Base-by-base conservation (phyloP, 2,113 vertebrate species). In the Ammodytes marinus region DNA sequence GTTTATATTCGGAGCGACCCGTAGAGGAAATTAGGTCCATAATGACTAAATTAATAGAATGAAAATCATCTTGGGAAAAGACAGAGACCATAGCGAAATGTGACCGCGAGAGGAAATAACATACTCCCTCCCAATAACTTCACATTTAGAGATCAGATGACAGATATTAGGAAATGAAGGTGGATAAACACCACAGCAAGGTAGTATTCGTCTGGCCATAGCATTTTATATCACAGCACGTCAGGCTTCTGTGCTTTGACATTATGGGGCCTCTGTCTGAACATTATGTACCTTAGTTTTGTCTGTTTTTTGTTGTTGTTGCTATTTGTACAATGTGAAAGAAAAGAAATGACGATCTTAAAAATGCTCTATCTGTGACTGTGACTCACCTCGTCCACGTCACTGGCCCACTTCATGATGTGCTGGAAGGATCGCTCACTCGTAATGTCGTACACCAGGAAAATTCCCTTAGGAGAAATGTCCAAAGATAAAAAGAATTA, bases 321-420 rank as follows among this genome's bases (percentile, higher is more conserved):
- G 27, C 27, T 27, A 27, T 79, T 60, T 82, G 19, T 10, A 42
- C 17, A 68, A 59, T 8, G 8, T 0, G 12, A 9, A 1, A 3
- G 3, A 35, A 35, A 61, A 42, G 37, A 57, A 64, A 39, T n/a
- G 43, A 46, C 52, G 61, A 64, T 82, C 27, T n/a, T 40, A 81
- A 71, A 71, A 27, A 80, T 54, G 70, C 74, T 27, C 10, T 1
- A 57, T 65, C 42, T 39, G 19, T 27, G 27, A 27, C 27, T 15
- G 45, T 70, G 80, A 83, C 69, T 95, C 94, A 99, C 98, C 97
- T 99, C 98, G 4, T 99, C 98, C 89, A 99, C 97, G 10, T 99
- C 98, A 19, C 98, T 99, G 92, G 97, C 98, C 98, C 98, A 99
- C 91, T 99, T 99, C 95, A 99, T 97, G 65, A 99, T 99, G 95